Evolutionary conservation across 2,797 vertebrate species (phyloP).

Genomic region (Mormyrus hasselquistii): DNA sequence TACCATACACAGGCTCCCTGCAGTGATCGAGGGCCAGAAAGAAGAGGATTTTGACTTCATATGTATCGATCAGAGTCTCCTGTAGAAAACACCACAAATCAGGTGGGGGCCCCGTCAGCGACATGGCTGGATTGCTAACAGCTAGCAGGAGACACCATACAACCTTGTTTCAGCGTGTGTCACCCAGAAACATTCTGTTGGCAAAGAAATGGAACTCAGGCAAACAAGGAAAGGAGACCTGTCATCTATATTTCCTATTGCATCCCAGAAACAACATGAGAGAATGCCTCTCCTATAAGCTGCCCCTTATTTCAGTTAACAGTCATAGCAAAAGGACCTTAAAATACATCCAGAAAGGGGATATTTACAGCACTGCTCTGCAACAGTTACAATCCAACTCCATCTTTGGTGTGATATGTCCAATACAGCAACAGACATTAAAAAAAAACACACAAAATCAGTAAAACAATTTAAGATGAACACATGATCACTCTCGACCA

Average conservation of each 20-base stretch:
- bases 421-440: background rate
- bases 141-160: background rate
- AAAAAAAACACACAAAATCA: background rate
- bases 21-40: background rate
- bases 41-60: background rate
- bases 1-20: background rate
- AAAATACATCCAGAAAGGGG: background rate
- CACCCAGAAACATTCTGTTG: background rate
- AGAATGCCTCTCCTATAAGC: background rate
- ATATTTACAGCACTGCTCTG: background rate
- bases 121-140: background rate
- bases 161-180: background rate
- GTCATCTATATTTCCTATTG: background rate
- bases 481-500: background rate
- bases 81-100: background rate
- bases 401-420: background rate
- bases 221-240: background rate
- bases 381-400: background rate
- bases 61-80: background rate
- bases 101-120: background rate
- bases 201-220: background rate
- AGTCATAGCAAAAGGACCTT: background rate
- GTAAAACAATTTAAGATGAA: background rate
- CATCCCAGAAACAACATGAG: background rate
- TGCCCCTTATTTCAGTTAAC: background rate